Conservation (phyloP, 23 tunicate species). For the Styela clava region DNA sequence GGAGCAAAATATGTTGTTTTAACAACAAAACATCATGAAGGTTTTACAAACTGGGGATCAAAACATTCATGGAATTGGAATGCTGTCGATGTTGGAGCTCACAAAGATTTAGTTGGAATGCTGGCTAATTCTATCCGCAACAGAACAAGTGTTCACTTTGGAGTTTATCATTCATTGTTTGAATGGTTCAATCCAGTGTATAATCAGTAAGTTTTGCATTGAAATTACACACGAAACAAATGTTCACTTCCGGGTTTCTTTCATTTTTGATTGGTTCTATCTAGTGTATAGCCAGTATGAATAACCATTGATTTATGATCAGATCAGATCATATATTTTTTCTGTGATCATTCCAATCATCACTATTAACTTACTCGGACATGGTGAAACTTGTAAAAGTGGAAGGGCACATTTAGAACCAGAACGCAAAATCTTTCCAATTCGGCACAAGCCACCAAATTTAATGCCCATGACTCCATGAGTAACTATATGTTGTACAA, state of each 20-base stretch:
- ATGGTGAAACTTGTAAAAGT: no score
- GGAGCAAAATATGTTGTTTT: slow-evolving; percentile 67
- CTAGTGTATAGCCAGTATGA: neutral
- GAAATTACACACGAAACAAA: no score
- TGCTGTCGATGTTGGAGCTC: slow-evolving; percentile 56
- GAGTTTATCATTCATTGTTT: slow-evolving; percentile 60
- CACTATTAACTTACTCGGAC: no score
- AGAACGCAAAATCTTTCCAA: no score
- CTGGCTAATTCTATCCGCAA: slow-evolving; percentile 46
- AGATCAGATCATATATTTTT: no score
- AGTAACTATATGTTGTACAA: no score
- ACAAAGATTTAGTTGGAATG: slow-evolving; percentile 58
- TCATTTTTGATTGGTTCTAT: neutral
- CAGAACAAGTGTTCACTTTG: slow-evolving; percentile 37
- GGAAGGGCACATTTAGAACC: no score
- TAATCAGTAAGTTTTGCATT: slow-evolving; percentile 23
- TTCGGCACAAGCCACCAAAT: no score
- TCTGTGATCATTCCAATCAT: no score
- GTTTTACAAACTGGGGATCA: slow-evolving; percentile 80
- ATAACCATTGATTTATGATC: neutral
- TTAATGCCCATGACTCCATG: no score
- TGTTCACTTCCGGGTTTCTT: neutral
- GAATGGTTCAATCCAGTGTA: slow-evolving; percentile 61
- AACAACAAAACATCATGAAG: slow-evolving; percentile 77
- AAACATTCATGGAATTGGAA: slow-evolving; percentile 64